These are phyloP conservation scores for Clunio marinus DNA, from an alignment of 2,888 invertebrate genomes.

Conservation along the genomic window DNA sequence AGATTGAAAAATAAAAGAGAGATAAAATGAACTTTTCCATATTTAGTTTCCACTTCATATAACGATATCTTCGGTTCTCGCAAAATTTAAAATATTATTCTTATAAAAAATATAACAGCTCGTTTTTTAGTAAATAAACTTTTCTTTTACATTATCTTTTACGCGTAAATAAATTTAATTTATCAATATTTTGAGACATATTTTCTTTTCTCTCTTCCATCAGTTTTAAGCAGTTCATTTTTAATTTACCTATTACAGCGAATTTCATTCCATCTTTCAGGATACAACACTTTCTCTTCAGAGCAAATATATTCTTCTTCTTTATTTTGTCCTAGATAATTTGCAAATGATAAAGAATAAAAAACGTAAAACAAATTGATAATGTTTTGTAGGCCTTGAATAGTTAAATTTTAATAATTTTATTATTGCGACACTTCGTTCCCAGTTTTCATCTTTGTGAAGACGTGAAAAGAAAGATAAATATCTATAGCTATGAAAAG, in stretches of 20 bases:
- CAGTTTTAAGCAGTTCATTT: slow-evolving; percentile 18
- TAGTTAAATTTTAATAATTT: background rate
- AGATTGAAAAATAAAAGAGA: too few species aligned
- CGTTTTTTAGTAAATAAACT: slow-evolving; percentile 22
- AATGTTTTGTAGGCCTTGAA: background rate
- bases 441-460: too few species aligned
- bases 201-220: too few species aligned
- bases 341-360: background rate
- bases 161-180: slow-evolving; percentile 21
- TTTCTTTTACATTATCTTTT: background rate
- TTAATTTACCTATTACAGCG: too few species aligned
- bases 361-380: background rate
- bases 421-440: background rate
- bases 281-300: background rate
- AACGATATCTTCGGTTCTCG: background rate
- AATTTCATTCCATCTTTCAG: background rate
- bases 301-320: too few species aligned
- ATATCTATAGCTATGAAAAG: too few species aligned
- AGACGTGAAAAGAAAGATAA: background rate
- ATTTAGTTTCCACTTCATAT: too few species aligned
- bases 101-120: slow-evolving; percentile 34
- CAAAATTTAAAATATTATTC: background rate
- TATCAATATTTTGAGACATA: slow-evolving; percentile 31
- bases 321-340: background rate
- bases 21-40: too few species aligned